Evolutionary conservation across 2,888 invertebrate species (phyloP), one percentile per base, ranked within the genome.

Genomic region (Eretmocerus hayati): DNA sequence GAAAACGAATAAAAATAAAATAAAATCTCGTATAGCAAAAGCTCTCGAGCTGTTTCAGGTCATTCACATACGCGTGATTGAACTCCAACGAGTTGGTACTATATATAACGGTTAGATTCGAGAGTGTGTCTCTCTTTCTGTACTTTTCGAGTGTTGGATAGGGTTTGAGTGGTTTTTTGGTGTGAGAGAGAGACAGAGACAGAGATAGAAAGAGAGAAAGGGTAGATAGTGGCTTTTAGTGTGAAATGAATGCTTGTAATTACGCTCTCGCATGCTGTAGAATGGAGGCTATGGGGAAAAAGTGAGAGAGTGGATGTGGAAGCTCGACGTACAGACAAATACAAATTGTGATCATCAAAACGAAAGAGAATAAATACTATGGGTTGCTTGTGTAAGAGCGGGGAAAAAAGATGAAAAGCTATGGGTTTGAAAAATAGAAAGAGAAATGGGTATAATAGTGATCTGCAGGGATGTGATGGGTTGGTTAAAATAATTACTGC

Each of bases 171-270:
- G 22, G n/a, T 16, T 9, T 6, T 13, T 15, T 18, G 44, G 32
- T n/a, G 35, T 26, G 39, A 11, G n/a, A 19, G 31, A 48, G 32
- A 11, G n/a, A 57, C 59, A n/a, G n/a, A n/a, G n/a, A n/a, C n/a
- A n/a, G n/a, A n/a, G n/a, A n/a, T n/a, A n/a, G n/a, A n/a, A n/a
- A n/a, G n/a, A n/a, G n/a, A n/a, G n/a, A n/a, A n/a, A n/a, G n/a
- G n/a, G n/a, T n/a, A n/a, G n/a, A n/a, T n/a, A n/a, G n/a, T 62
- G 65, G 67, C 66, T 67, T 68, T 68, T 67, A 69, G 67, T 66
- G 68, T 67, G 67, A 69, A 67, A 69, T 68, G 67, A 69, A 69
- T 69, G 69, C 68, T 67, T 67, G 69, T 69, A 69, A 69, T 68
- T 68, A 69, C 69, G 67, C 56, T 60, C 59, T 59, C 59, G 59